Evolutionary conservation across 2,888 invertebrate genomes (phyloP).

Genomic region (Meteorus colon): DNA sequence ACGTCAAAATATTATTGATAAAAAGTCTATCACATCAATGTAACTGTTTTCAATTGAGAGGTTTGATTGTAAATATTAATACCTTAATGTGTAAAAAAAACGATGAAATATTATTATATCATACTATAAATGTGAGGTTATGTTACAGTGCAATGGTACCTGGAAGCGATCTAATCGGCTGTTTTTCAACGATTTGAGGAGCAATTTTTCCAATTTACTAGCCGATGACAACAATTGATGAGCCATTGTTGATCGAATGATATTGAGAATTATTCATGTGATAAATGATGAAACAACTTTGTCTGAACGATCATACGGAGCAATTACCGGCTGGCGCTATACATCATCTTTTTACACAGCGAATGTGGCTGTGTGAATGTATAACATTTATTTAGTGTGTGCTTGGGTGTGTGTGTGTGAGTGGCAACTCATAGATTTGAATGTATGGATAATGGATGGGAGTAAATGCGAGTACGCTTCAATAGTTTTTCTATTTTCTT

Average conservation of each 20-base stretch:
- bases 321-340: constrained; percentile 49
- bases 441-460: too few species aligned
- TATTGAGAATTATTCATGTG: constrained; percentile 47
- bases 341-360: constrained; percentile 43
- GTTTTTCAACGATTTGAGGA: constrained; percentile 70
- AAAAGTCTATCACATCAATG: too few species aligned
- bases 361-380: background rate
- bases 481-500: too few species aligned
- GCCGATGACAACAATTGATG: constrained; percentile 78
- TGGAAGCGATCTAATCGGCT: constrained; percentile 70
- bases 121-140: constrained; percentile 61
- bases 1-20: too few species aligned
- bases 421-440: too few species aligned
- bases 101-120: constrained; percentile 52
- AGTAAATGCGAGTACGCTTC: too few species aligned
- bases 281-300: constrained; percentile 22
- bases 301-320: constrained; percentile 7
- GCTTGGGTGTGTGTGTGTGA: background rate
- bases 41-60: too few species aligned
- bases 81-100: background rate
- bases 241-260: constrained; percentile 75
- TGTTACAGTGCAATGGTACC: constrained; percentile 63
- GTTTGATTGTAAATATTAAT: too few species aligned
- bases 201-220: constrained; percentile 76
- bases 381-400: background rate